Percentiles rank a stretch among this genome's conserved stretches.
Conservation (phyloP, 2,797 vertebrate genomes). For the Danio choprae region DNA sequence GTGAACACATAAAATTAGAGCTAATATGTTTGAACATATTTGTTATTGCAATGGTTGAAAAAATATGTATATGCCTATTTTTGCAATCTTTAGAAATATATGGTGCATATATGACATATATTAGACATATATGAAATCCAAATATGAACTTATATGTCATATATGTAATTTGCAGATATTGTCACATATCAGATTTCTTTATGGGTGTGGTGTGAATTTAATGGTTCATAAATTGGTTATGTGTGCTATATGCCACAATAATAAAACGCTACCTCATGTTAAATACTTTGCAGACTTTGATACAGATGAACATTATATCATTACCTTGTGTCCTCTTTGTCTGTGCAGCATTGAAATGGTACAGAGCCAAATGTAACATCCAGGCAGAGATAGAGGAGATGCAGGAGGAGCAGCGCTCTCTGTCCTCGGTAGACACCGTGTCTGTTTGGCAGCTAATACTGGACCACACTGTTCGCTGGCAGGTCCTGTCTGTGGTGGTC, state of each 20-base stretch:
- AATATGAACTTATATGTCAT: too few relatives aligned
- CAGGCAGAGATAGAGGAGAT: constrained; percentile 88
- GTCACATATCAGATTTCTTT: too few relatives aligned
- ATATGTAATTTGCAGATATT: too few relatives aligned
- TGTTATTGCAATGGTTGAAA: too few relatives aligned
- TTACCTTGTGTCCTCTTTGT: constrained; percentile 25
- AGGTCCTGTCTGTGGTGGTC: constrained; percentile 85
- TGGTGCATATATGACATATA: too few relatives aligned
- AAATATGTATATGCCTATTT: too few relatives aligned
- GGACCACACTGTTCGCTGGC: constrained; percentile 82
- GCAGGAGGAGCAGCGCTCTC: constrained; percentile 86
- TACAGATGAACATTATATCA: not conserved
- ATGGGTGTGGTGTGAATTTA: too few relatives aligned
- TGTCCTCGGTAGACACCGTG: constrained; percentile 78
- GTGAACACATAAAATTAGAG: too few relatives aligned
- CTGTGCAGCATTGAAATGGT: constrained; percentile 81
- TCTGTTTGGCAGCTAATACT: constrained; percentile 81
- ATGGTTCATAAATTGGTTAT: not conserved
- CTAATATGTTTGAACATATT: too few relatives aligned
- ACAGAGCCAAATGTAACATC: constrained; percentile 82
- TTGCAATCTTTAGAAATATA: too few relatives aligned
- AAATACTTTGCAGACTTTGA: not conserved
- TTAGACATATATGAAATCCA: too few relatives aligned
- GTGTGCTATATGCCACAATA: not conserved
- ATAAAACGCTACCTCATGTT: not conserved